Evolutionary conservation across 2,113 vertebrate genomes (phyloP), one percentile per base, ranked within the genome.

Genomic region (Sinocyclocheilus rhinocerous): DNA sequence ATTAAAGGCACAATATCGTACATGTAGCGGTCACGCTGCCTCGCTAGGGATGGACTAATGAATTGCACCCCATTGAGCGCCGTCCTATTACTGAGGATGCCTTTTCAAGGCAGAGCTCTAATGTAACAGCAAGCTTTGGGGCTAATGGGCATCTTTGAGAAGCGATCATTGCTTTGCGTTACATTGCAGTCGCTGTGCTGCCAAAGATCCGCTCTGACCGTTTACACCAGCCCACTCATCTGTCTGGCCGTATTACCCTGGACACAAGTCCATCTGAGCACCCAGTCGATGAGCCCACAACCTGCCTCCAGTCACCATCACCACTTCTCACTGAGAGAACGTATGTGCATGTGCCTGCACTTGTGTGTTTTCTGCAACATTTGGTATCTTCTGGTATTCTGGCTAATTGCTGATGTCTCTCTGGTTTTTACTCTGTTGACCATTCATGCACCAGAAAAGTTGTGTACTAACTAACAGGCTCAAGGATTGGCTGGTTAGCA

Each of bases 151-250:
- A 52, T 76, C 59, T 88, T 86, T 82, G 69, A 82, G 69, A 61
- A 63, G 79, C 26, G 42, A 67, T 86, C 57, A 52, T 82, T 52
- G 70, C 55, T 76, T 82, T 86, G 79, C 7, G 52, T 63, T 80
- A 59, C 65, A 59, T 52, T n/a, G 79, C 36, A 82, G 70, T 81
- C 61, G 65, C 90, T 78, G 84, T 87, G 89, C 90, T 88, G 88
- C 75, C 88, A 92, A 89, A 86, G 84, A 91, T 91, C 87, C 84
- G 86, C 88, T 92, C 90, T 92, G 90, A 86, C 89, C 93, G 91
- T 91, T 91, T 91, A 91, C 92, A 90, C 88, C 78, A 76, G 78
- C 83, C 87, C 78, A 85, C 78, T 42, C 77, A 59, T 82, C 78
- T 73, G 87, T 79, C 76, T 63, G 79, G 22, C 77, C 24, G 16